phyloP scores from a whole-genome alignment of 2,888 invertebrate genomes.

The Lomographa bimaculata region DNA sequence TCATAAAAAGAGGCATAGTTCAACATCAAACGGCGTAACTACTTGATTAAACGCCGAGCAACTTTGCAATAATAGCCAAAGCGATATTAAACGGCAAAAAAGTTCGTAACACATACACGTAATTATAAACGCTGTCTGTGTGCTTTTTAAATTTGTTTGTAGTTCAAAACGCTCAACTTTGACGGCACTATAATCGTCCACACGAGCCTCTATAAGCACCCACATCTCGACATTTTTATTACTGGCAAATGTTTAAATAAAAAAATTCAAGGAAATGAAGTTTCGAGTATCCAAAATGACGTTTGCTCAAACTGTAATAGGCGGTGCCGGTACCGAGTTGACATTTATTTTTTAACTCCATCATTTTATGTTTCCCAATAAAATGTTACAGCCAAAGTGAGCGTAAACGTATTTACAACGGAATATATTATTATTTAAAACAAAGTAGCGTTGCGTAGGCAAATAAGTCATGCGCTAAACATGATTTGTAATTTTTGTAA shows the following conservation, averaged over 20 bases:
- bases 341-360: conserved; percentile 18
- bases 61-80: conserved; percentile 38
- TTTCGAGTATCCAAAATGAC: conserved; percentile 23
- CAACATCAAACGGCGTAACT: too few species aligned
- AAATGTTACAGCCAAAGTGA: conserved; percentile 12
- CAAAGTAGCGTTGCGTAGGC: conserved; percentile 27
- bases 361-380: conserved; percentile 18
- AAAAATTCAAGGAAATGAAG: conserved; percentile 34
- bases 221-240: conserved; percentile 40
- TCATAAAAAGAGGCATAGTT: too few species aligned
- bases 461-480: conserved; percentile 33
- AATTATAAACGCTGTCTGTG: conserved; percentile 38
- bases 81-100: conserved; percentile 45
- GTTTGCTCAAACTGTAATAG: conserved; percentile 19
- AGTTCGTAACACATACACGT: conserved; percentile 44
- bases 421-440: conserved; percentile 20
- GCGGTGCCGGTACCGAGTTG: conserved; percentile 7
- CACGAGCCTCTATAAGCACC: conserved; percentile 45
- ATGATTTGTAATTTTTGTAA: conserved; percentile 40
- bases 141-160: conserved; percentile 50
- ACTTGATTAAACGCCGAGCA: conserved; percentile 40
- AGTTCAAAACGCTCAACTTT: conserved; percentile 54
- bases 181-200: conserved; percentile 45
- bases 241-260: conserved; percentile 42
- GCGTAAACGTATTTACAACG: conserved; percentile 18